Conservation (phyloP, 2,888 invertebrate genomes). For the Bugulina stolonifera region DNA sequence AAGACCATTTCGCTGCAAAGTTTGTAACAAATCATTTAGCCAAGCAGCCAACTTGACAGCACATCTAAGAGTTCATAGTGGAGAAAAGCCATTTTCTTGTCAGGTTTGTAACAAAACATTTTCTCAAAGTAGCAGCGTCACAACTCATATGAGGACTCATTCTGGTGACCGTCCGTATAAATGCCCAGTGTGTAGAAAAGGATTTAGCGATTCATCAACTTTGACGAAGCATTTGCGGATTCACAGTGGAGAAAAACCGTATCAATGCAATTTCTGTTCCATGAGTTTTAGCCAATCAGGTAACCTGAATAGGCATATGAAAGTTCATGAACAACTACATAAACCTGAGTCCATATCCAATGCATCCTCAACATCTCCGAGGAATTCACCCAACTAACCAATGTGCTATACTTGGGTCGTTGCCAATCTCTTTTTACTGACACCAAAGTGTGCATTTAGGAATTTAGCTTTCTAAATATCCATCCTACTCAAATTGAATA, state of each 20-base stretch:
- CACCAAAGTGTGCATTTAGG: no score
- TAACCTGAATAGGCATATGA: conserved; percentile 96
- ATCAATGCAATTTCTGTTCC: conserved; percentile 91
- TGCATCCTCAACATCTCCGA: conserved; percentile 7
- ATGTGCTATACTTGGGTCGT: no score
- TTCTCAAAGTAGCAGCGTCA: conserved; percentile 87
- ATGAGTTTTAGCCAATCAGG: conserved; percentile 96
- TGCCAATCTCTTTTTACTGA: no score
- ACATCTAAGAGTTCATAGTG: conserved; percentile 89
- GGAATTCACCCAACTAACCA: not conserved
- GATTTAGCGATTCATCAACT: conserved; percentile 97
- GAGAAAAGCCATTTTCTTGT: conserved; percentile 97
- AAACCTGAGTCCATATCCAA: conserved; percentile 1
- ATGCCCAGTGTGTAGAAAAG: conserved; percentile 93
- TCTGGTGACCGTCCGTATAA: conserved; percentile 97
- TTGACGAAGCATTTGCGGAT: conserved; percentile 93
- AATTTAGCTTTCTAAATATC: no score
- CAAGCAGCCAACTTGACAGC: conserved; percentile 98
- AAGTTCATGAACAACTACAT: conserved; percentile 65
- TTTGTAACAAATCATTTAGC: conserved; percentile 89
- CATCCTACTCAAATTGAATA: no score
- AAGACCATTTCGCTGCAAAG: conserved; percentile 65
- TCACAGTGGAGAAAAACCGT: conserved; percentile 76
- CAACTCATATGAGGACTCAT: conserved; percentile 99
- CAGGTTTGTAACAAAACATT: conserved; percentile 93